A percentile compares a stretch with the other conserved stretches of the same genome.
These are phyloP conservation scores for Dasypus novemcinctus DNA, from an alignment of 2,113 vertebrate genomes.

Conservation along the genomic window DNA sequence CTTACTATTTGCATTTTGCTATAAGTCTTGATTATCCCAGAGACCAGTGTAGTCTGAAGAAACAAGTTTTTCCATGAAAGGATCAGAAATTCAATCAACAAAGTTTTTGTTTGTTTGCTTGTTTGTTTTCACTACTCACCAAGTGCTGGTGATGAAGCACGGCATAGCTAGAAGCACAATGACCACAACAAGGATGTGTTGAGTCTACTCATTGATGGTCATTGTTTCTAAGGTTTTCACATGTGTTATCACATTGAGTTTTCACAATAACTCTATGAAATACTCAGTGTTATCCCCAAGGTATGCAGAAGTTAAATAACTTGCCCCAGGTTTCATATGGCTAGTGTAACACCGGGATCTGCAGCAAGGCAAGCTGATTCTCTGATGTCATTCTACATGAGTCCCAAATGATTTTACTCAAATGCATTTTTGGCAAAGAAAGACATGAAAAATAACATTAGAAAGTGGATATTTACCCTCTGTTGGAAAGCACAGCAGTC, in stretches of 20 bases:
- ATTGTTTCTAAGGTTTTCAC: not conserved
- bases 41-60: not conserved
- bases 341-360: not conserved
- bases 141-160: not conserved
- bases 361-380: not conserved
- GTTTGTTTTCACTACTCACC: not conserved
- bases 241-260: not conserved
- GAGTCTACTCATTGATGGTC: not conserved
- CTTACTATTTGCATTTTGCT: not conserved
- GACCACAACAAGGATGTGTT: not conserved
- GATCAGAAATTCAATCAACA: not conserved
- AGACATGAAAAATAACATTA: not conserved
- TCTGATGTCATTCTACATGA: not conserved
- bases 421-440: not conserved
- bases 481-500: not conserved
- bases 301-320: not conserved
- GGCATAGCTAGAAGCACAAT: not conserved
- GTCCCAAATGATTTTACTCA: not conserved
- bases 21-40: not conserved
- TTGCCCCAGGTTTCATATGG: not conserved
- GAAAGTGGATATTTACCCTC: not conserved
- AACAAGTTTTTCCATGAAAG: not conserved
- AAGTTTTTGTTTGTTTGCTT: not conserved
- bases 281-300: not conserved
- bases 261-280: not conserved